Evolutionary conservation across 2,888 invertebrate species (phyloP).

Genomic region (Orthosia gothica): DNA sequence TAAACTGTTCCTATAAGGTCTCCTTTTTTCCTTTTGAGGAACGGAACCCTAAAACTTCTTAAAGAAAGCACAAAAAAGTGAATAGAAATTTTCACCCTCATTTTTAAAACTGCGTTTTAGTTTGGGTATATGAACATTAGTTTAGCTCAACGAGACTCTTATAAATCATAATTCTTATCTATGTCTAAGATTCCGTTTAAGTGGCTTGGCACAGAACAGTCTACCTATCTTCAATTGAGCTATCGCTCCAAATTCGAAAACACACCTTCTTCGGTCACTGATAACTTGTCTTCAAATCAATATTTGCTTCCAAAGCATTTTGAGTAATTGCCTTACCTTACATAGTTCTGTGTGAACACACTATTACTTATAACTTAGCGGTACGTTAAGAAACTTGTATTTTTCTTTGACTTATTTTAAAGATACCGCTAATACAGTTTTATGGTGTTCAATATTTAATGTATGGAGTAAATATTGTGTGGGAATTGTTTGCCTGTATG

Average conservation of each 20-base stretch:
- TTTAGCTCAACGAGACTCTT: too few relatives aligned
- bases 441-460: constrained; percentile 62
- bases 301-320: constrained; percentile 82
- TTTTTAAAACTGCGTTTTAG: too few relatives aligned
- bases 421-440: constrained; percentile 60
- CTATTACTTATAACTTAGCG: constrained; percentile 48
- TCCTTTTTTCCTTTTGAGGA: too few relatives aligned
- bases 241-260: constrained; percentile 33
- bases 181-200: too few relatives aligned
- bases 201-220: too few relatives aligned
- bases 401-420: constrained; percentile 58
- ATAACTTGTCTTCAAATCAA: constrained; percentile 81
- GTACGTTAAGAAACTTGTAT: constrained; percentile 58
- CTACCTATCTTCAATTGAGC: not conserved
- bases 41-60: too few relatives aligned
- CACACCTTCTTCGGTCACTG: constrained; percentile 40
- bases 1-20: too few relatives aligned
- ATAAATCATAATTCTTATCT: too few relatives aligned
- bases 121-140: too few relatives aligned
- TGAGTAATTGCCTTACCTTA: constrained; percentile 81
- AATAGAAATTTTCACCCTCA: too few relatives aligned
- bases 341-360: constrained; percentile 61
- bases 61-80: too few relatives aligned
- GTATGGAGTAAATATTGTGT: constrained; percentile 22
- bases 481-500: constrained; percentile 13